Conservation (phyloP, 1,140 invertebrate species). For the Subanguina moxae region DNA sequence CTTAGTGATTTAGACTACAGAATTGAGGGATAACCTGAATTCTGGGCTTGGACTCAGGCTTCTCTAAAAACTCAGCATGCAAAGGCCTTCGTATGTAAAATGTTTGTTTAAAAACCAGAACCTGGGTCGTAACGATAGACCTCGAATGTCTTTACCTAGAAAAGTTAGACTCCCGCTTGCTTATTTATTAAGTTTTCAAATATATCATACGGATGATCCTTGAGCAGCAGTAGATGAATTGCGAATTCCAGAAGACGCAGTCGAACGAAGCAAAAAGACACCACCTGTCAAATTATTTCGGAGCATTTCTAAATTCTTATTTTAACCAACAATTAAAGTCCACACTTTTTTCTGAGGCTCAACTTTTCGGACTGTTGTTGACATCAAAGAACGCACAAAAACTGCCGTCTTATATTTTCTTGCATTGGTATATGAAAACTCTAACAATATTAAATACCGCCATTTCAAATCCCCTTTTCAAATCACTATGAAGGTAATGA, state of each 20-base stretch:
- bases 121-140: constrained; percentile 56
- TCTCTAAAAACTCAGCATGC: constrained; percentile 19
- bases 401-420: no score
- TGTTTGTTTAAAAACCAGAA: no score
- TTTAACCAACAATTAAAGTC: neutral
- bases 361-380: no score
- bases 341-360: no score
- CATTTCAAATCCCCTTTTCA: no score
- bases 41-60: constrained; percentile 51
- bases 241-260: neutral
- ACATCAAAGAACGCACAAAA: no score
- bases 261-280: neutral
- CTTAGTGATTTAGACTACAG: no score
- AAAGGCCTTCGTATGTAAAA: no score
- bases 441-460: no score
- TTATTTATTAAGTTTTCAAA: neutral
- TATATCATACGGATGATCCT: constrained; percentile 1
- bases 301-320: neutral
- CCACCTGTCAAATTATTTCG: neutral
- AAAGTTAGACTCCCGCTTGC: no score
- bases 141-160: constrained; percentile 55
- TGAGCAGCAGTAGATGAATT: constrained; percentile 4
- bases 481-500: no score
- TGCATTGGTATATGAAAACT: no score
- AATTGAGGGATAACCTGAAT: constrained; percentile 45